phyloP scores from a whole-genome alignment of 2,797 vertebrate genomes.

The Channallabes apus region DNA sequence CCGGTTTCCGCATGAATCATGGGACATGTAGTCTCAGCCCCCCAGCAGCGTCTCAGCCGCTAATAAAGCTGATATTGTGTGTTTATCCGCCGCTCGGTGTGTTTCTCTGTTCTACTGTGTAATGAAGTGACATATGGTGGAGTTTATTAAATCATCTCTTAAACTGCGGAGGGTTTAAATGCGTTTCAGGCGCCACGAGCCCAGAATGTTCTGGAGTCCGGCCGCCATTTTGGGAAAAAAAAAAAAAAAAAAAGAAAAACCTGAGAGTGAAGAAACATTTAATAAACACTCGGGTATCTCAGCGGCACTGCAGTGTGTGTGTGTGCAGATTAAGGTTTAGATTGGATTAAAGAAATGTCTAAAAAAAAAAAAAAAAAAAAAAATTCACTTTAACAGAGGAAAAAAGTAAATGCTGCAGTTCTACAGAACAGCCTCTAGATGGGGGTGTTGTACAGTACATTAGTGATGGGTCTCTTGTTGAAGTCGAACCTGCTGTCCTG shows the following conservation, averaged over 20 bases:
- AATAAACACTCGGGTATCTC: neutral
- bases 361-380: too few species aligned
- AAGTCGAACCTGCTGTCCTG: neutral
- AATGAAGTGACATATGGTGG: neutral
- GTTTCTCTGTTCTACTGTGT: neutral
- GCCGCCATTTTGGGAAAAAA: too few species aligned
- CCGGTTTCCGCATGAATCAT: neutral
- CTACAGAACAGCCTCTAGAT: neutral
- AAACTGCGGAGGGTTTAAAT: neutral
- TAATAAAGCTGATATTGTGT: neutral
- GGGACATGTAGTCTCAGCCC: neutral
- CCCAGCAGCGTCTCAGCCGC: too few species aligned
- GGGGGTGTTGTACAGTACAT: neutral
- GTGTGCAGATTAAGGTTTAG: too few species aligned
- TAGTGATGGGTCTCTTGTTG: neutral
- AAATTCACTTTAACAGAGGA: neutral
- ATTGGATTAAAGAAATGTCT: too few species aligned
- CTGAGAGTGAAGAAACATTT: neutral
- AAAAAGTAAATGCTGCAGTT: neutral
- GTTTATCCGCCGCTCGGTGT: neutral
- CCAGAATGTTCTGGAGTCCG: too few species aligned
- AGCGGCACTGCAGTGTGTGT: neutral
- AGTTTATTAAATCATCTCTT: neutral
- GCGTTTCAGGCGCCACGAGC: too few species aligned
- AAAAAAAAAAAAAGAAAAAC: too few species aligned